These are phyloP conservation scores for Pseudomyrmex gracilis DNA, from an alignment of 1,140 invertebrate genomes.

Conservation along the genomic window DNA sequence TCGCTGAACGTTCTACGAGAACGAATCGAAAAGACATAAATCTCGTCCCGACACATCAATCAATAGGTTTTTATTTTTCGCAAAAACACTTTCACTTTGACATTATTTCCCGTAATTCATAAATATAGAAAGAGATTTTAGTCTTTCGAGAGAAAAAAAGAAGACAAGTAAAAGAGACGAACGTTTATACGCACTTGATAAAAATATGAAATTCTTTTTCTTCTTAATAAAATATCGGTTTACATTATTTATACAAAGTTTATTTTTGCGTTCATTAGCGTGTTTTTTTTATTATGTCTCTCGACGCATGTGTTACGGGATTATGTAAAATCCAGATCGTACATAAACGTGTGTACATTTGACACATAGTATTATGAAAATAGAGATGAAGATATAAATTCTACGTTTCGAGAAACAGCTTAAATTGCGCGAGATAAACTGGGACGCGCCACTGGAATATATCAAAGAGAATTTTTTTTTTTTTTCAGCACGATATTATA, in stretches of 20 bases:
- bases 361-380: constrained; percentile 15
- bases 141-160: no score
- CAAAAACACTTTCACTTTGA: no score
- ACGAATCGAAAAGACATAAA: background rate
- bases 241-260: no score
- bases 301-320: background rate
- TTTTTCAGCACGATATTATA: constrained; percentile 8
- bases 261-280: background rate
- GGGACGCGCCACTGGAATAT: background rate
- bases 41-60: no score
- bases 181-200: no score
- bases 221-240: no score
- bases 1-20: background rate
- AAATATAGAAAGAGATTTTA: no score
- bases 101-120: no score
- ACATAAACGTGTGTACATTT: background rate
- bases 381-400: constrained; percentile 16
- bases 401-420: constrained; percentile 26
- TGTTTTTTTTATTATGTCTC: background rate
- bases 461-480: constrained; percentile 47
- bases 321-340: background rate
- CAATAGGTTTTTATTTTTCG: no score
- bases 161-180: no score
- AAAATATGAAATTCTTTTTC: no score
- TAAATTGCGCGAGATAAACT: constrained; percentile 34